A percentile compares a stretch with the other conserved stretches of the same genome.
Conservation (phyloP, 92 coral and sea anemone genomes). For the Heteractis magnifica region DNA sequence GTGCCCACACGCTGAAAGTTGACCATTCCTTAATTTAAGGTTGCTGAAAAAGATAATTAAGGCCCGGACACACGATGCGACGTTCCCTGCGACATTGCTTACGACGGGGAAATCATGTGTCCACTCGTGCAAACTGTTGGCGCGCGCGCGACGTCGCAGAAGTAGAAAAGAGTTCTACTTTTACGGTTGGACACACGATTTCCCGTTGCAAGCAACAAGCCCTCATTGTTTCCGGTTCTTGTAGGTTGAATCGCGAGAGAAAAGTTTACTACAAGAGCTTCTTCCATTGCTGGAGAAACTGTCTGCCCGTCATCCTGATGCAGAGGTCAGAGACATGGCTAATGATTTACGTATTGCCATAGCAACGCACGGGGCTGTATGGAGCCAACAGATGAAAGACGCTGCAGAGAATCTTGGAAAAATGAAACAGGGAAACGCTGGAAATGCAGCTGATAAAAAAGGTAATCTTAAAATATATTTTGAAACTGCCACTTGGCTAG, state of each 20-base stretch:
- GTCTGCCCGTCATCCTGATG: constrained; percentile 49
- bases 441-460: constrained; percentile 1
- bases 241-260: constrained; percentile 64
- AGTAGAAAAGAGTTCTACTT: too few relatives aligned
- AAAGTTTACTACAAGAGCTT: constrained; percentile 49
- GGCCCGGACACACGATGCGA: too few relatives aligned
- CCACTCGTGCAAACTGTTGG: too few relatives aligned
- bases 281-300: constrained; percentile 70
- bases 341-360: constrained; percentile 83
- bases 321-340: constrained; percentile 75
- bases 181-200: too few relatives aligned
- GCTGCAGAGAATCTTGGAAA: constrained; percentile 59
- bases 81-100: too few relatives aligned
- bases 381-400: constrained; percentile 69
- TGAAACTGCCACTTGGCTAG: too few relatives aligned
- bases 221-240: not conserved
- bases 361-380: constrained; percentile 89
- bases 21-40: too few relatives aligned
- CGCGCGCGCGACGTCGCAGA: too few relatives aligned
- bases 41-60: too few relatives aligned
- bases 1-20: too few relatives aligned
- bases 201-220: too few relatives aligned
- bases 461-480: not conserved
- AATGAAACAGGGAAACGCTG: not conserved
- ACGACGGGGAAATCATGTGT: too few relatives aligned